Conservation (phyloP, 2,797 vertebrate species). For the Hirundo rustica region DNA sequence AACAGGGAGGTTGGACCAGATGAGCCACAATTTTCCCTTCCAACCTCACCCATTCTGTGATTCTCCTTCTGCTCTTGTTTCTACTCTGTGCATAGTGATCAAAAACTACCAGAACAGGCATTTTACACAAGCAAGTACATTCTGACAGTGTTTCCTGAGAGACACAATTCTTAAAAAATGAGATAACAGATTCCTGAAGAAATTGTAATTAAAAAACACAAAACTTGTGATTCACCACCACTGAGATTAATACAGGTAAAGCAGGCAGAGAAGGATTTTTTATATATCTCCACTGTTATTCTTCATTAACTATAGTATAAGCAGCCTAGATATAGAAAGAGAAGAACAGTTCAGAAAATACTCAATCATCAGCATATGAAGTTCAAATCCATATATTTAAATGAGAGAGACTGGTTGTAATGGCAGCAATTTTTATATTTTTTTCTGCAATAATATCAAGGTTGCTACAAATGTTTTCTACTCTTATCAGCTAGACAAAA, state of each 20-base stretch:
- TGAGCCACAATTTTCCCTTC: neutral
- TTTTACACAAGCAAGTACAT: neutral
- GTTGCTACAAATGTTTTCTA: neutral
- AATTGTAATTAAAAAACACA: neutral
- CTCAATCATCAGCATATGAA: neutral
- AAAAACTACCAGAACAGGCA: neutral
- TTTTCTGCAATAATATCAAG: neutral
- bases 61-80: neutral
- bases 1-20: neutral
- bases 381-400: neutral
- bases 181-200: neutral
- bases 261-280: neutral
- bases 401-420: neutral
- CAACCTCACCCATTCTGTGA: neutral
- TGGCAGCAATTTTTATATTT: neutral
- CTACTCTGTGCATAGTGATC: neutral
- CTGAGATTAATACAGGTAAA: neutral
- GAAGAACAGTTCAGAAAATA: neutral
- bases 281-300: neutral
- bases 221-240: neutral
- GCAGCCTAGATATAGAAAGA: neutral
- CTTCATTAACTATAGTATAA: neutral
- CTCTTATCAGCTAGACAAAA: neutral
- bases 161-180: neutral
- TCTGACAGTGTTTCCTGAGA: neutral